These are phyloP conservation scores for Dreissena polymorpha DNA, from an alignment of 1,140 invertebrate genomes.

Conservation along the genomic window DNA sequence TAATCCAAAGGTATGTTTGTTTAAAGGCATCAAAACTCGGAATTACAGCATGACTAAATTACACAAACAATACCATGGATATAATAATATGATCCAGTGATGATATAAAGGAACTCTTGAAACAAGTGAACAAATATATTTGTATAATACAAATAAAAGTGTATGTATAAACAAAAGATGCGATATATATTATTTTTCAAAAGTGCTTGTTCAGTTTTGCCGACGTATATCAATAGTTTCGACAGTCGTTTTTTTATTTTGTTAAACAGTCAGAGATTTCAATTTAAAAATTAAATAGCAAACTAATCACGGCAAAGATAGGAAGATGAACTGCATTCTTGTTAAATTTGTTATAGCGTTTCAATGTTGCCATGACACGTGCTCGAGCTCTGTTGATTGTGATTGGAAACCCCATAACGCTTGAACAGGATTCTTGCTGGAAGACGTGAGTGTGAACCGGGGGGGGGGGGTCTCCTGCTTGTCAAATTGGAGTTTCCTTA, in stretches of 20 bases:
- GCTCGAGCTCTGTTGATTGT: constrained; percentile 88
- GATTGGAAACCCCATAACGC: constrained; percentile 88
- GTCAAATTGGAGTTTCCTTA: no score
- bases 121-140: no score
- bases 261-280: neutral
- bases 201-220: neutral
- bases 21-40: no score
- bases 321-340: neutral
- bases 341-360: constrained; percentile 55
- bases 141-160: no score
- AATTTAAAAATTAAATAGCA: neutral
- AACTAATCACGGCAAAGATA: neutral
- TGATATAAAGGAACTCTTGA: no score
- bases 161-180: no score
- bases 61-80: no score
- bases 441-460: neutral
- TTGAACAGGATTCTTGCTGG: constrained; percentile 53
- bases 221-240: neutral
- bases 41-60: no score
- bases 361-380: constrained; percentile 92
- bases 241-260: neutral
- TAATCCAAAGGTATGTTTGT: constrained; percentile 61
- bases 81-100: no score
- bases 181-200: neutral
- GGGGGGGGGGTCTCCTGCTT: no score